Base-by-base conservation (phyloP, 2,888 invertebrate genomes). In the Caenorhabditis afra region DNA sequence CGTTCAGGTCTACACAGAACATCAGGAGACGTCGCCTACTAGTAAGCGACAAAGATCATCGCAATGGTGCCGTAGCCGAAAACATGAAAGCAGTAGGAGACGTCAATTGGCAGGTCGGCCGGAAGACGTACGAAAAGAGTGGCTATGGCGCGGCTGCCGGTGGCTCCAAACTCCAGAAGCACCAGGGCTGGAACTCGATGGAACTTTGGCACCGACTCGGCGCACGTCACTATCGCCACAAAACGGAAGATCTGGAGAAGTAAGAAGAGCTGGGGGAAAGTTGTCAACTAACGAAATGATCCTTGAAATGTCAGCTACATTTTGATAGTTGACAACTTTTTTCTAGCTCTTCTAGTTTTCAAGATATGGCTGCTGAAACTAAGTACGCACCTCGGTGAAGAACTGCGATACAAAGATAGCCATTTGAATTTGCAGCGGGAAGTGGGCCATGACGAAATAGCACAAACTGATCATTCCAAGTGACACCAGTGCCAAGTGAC, bases 361-460 rank as follows among this genome's bases (percentile, higher is more conserved):
- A 61, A 41, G 1, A 23, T 7, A 16, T 1, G 3, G 3, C 41
- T n/a, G 22, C n/a, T n/a, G n/a, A n/a, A n/a, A n/a, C n/a, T n/a
- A n/a, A n/a, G n/a, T n/a, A n/a, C n/a, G n/a, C n/a, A 58, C 73
- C 58, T 73, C 73, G 0, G 64, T 64, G 39, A 73, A 64, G 35
- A 57, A 35, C 41, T 50, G 58, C 29, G 64, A 35, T 1, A 73
- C 10, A 58, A 22, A 65, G 0, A 64, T 58, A n/a, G 41, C 50
- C 64, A 73, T 73, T 47, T 73, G 73, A 0, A 57, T 20, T 58
- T 73, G 64, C 1, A 23, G 29, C 10, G 22, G 35, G 20, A 73
- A 52, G 22, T 73, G 73, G 5, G 73, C 64, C 73, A 73, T 73
- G 18, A 50, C 16, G 20, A 73, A 64, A 23, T 64, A 62, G 11